Evolutionary conservation across 1,140 invertebrate genomes (phyloP).

Genomic region (Zaprionus camerounensis): DNA sequence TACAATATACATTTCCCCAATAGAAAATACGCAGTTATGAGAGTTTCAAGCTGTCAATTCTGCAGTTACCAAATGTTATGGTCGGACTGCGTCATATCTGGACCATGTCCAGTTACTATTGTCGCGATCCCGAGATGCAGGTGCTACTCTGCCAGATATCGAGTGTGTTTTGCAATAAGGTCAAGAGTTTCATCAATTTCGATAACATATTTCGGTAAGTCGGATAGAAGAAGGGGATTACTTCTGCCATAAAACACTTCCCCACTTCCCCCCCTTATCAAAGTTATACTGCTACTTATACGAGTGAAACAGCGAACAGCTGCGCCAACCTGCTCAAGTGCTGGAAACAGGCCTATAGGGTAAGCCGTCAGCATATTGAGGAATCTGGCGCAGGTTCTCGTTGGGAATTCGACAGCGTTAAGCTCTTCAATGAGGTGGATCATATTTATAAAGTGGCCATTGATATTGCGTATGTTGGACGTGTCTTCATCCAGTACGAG

Average conservation of each 20-base stretch:
- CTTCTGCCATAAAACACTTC: background rate
- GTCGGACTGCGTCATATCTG: conserved; percentile 93
- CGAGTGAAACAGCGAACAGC: conserved; percentile 85
- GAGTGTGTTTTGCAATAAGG: conserved; percentile 90
- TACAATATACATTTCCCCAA: background rate
- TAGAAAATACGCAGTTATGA: conserved; percentile 90
- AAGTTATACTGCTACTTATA: conserved; percentile 86
- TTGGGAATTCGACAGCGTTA: conserved; percentile 95
- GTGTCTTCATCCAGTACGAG: conserved; percentile 93
- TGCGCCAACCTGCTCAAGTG: conserved; percentile 89
- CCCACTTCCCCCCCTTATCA: background rate
- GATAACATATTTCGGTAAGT: conserved; percentile 89
- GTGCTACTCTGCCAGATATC: conserved; percentile 92
- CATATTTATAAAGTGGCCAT: conserved; percentile 92
- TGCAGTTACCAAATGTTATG: conserved; percentile 91
- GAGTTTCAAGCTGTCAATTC: conserved; percentile 89
- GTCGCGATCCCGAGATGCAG: conserved; percentile 90
- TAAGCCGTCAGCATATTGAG: conserved; percentile 92
- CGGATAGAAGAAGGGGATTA: background rate
- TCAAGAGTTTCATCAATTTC: conserved; percentile 89
- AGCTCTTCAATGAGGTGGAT: conserved; percentile 92
- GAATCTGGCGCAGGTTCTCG: conserved; percentile 91
- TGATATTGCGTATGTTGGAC: conserved; percentile 90
- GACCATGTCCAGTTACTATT: conserved; percentile 91
- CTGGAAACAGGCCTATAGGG: conserved; percentile 91